These are phyloP conservation scores for Vireo griseus DNA, from an alignment of 2,797 vertebrate genomes.

Conservation along the genomic window DNA sequence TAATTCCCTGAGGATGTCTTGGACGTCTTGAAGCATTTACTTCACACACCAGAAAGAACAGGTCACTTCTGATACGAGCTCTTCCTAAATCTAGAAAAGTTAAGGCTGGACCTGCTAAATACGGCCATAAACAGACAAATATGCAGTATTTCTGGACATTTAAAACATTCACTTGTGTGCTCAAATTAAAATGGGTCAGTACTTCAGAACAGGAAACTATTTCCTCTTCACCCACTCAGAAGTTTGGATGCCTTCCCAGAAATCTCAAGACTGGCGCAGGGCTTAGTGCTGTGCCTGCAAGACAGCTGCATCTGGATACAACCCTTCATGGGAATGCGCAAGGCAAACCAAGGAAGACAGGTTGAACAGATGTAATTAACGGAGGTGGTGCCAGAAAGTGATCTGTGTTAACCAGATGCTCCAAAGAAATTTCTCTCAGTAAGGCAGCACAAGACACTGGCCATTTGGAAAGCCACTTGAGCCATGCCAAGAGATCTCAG, in stretches of 20 bases:
- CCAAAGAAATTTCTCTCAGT: neutral
- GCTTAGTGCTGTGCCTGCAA: slow-evolving; percentile 17
- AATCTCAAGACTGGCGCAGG: slow-evolving; percentile 26
- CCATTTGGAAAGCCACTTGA: neutral
- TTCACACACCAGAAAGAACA: neutral
- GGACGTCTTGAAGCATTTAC: neutral
- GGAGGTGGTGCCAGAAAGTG: slow-evolving; percentile 15
- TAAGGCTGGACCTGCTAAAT: neutral
- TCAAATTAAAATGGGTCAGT: slow-evolving; percentile 25
- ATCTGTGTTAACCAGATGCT: neutral
- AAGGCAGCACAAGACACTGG: neutral
- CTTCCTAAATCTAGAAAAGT: neutral
- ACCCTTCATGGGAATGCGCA: neutral
- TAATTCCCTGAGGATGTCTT: neutral
- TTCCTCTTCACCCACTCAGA: slow-evolving; percentile 50
- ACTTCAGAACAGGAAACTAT: slow-evolving; percentile 46
- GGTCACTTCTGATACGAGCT: neutral
- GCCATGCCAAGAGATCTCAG: neutral
- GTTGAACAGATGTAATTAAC: slow-evolving; percentile 13
- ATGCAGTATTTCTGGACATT: neutral
- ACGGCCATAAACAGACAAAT: neutral
- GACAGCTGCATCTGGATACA: slow-evolving; percentile 56
- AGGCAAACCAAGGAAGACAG: neutral
- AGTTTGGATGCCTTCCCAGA: slow-evolving; percentile 60
- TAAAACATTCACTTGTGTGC: neutral